phyloP scores from a whole-genome alignment of 2,888 invertebrate species.

The Merodon equestris region DNA sequence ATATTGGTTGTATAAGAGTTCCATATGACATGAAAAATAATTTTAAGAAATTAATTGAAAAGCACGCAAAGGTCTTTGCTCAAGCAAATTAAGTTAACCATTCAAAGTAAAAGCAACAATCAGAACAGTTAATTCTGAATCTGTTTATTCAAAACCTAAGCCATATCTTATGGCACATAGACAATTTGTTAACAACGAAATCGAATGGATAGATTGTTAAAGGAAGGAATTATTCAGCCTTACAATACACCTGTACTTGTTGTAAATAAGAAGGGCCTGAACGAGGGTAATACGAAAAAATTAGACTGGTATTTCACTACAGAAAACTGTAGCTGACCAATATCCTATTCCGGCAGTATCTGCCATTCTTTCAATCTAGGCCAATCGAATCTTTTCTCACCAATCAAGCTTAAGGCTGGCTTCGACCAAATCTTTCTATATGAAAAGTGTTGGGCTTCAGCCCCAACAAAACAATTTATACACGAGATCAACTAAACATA shows the following conservation, averaged over 20 bases:
- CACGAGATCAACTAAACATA: too few species aligned
- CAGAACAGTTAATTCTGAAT: constrained; percentile 9
- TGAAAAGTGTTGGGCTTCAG: constrained; percentile 10
- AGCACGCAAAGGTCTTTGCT: too few species aligned
- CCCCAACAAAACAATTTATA: too few species aligned
- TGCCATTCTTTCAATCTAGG: constrained; percentile 3
- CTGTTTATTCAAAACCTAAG: constrained; percentile 10
- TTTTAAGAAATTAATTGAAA: not conserved
- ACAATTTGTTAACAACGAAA: constrained; percentile 1
- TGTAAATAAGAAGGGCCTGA: constrained; percentile 1
- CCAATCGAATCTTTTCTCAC: not conserved
- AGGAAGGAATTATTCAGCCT: constrained; percentile 7
- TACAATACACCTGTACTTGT: constrained; percentile 12
- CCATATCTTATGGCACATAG: not conserved
- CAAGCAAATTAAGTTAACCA: not conserved
- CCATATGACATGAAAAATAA: too few species aligned
- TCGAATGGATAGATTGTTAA: constrained; percentile 3
- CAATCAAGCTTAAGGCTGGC: too few species aligned
- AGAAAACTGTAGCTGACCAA: constrained; percentile 2
- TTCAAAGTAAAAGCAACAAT: constrained; percentile 3
- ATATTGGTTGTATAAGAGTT: too few species aligned
- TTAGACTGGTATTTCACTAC: constrained; percentile 13
- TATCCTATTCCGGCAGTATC: too few species aligned
- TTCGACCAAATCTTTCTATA: constrained; percentile 4
- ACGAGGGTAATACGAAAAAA: constrained; percentile 2